Conservation (phyloP, 2,797 vertebrate species). For the Percopsis omiscomaycus region DNA sequence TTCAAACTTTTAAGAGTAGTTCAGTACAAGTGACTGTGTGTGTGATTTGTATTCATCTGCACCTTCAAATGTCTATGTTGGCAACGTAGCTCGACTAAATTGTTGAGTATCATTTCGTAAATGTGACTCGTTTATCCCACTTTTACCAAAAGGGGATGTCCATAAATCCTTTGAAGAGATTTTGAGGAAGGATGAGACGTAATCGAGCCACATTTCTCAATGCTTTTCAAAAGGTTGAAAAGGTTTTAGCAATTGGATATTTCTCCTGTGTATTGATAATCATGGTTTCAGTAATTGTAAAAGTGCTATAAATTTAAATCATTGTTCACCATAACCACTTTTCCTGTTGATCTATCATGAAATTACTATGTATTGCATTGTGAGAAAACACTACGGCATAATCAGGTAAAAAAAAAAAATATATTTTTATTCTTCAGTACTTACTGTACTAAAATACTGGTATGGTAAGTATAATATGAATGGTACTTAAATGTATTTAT, state of each 20-base stretch:
- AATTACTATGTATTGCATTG: constrained; percentile 56
- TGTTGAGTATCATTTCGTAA: constrained; percentile 13
- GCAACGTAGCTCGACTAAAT: constrained; percentile 46
- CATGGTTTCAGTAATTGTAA: constrained; percentile 44
- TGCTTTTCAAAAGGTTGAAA: constrained; percentile 17
- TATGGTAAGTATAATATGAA: constrained; percentile 15
- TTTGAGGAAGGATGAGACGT: constrained; percentile 20
- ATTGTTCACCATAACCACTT: constrained; percentile 58
- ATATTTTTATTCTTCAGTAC: constrained; percentile 56
- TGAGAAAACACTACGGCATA: constrained; percentile 69
- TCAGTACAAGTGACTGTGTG: constrained; percentile 45
- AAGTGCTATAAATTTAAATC: constrained; percentile 32
- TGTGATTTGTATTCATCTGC: constrained; percentile 58
- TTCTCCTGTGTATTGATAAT: constrained; percentile 45
- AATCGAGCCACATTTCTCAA: constrained; percentile 32
- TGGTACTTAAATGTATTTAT: constrained; percentile 27
- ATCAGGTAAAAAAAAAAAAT: constrained; percentile 14
- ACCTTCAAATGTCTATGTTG: constrained; percentile 58
- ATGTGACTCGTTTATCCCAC: background rate
- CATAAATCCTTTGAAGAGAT: constrained; percentile 9
- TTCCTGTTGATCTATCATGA: constrained; percentile 60
- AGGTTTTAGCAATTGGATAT: constrained; percentile 43
- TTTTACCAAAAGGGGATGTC: background rate
- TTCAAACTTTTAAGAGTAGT: constrained; percentile 59
- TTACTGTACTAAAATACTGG: constrained; percentile 20